Evolutionary conservation across 1,140 invertebrate species (phyloP).

Genomic region (Cecropterus lyciades): DNA sequence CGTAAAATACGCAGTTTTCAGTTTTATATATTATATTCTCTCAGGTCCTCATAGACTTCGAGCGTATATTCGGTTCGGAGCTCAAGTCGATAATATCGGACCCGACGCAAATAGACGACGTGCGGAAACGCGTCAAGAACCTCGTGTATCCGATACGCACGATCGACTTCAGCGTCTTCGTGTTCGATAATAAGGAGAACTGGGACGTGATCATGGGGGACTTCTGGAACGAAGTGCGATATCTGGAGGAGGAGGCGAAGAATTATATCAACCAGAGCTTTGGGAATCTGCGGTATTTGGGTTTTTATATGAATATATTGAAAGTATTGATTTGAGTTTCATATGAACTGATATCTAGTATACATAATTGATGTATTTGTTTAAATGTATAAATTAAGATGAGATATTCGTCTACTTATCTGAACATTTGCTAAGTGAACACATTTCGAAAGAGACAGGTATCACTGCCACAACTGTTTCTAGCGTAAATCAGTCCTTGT

Average conservation of each 20-base stretch:
- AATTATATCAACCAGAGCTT: slow-evolving; percentile 95
- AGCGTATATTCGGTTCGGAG: slow-evolving; percentile 94
- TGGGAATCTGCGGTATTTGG: slow-evolving; percentile 86
- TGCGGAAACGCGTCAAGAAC: slow-evolving; percentile 89
- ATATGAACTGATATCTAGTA: no score
- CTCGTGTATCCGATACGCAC: slow-evolving; percentile 90
- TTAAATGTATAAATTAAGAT: no score
- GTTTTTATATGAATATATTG: no score
- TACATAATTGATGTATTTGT: no score
- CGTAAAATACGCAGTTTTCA: no score
- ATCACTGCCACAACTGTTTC: no score
- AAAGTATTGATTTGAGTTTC: no score
- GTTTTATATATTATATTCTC: neutral
- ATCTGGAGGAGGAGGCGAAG: slow-evolving; percentile 92
- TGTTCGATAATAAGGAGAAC: slow-evolving; percentile 89
- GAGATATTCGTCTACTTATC: no score
- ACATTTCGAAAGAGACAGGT: no score
- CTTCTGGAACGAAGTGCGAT: slow-evolving; percentile 90
- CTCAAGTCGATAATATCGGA: slow-evolving; percentile 94
- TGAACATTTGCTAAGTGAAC: no score
- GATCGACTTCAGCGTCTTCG: slow-evolving; percentile 93
- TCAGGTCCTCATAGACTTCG: slow-evolving; percentile 92
- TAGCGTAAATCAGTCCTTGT: no score
- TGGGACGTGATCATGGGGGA: slow-evolving; percentile 92
- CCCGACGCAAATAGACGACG: slow-evolving; percentile 92